phyloP scores from a whole-genome alignment of 1,140 invertebrate species.

The Bacillus rossius region DNA sequence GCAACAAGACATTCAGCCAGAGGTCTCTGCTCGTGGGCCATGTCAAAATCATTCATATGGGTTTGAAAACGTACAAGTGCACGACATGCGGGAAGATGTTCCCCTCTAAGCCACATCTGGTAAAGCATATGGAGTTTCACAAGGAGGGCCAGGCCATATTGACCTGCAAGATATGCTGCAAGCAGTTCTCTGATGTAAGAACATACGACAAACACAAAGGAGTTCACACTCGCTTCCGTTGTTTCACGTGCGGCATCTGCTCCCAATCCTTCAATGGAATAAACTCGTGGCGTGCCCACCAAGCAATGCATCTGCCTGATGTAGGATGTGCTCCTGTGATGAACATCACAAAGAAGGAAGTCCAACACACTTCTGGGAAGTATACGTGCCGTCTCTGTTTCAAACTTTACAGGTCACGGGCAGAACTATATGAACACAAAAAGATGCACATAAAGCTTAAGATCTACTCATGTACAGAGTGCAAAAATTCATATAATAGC shows the following conservation, averaged over 20 bases:
- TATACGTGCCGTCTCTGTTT: slow-evolving; percentile 56
- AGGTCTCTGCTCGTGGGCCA: neutral
- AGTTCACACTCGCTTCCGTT: slow-evolving; percentile 4
- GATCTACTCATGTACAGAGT: slow-evolving; percentile 54
- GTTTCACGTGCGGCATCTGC: slow-evolving; percentile 6
- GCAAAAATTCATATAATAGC: slow-evolving; percentile 54
- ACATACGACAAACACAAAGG: slow-evolving; percentile 9
- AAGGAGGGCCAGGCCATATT: neutral
- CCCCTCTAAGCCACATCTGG: neutral
- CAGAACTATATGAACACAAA: slow-evolving; percentile 55
- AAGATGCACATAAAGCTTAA: slow-evolving; percentile 59
- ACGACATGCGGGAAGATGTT: neutral
- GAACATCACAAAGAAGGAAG: too few species aligned
- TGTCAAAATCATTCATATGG: neutral
- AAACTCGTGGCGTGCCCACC: slow-evolving; percentile 5
- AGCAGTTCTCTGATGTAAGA: neutral
- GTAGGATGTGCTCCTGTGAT: neutral
- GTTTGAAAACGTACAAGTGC: slow-evolving; percentile 3
- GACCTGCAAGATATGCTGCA: slow-evolving; percentile 2
- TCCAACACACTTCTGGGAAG: slow-evolving; percentile 26
- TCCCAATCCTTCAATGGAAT: slow-evolving; percentile 9
- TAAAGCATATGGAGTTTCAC: slow-evolving; percentile 5
- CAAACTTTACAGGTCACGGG: slow-evolving; percentile 51
- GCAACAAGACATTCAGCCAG: neutral
- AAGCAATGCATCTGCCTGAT: neutral